Base-by-base conservation (phyloP, 1,140 invertebrate species). In the Tetramorium alpestre region DNA sequence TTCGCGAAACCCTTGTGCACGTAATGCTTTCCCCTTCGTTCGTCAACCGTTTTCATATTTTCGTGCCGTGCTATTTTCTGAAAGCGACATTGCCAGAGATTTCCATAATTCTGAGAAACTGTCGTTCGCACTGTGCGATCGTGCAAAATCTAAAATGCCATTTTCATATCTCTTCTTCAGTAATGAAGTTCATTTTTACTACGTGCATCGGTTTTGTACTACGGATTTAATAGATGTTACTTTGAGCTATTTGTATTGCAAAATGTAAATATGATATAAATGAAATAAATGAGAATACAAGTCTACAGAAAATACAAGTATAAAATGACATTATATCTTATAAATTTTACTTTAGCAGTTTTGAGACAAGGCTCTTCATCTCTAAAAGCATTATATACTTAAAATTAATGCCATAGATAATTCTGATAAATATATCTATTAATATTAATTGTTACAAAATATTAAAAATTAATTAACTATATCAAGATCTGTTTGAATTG, bases 31-130 rank as follows among this genome's bases (percentile, higher is more conserved):
- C 86, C 88, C 54, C 89, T 88, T 62, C 89, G 64, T 81, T 77
- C 82, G 67, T 73, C 85, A 88, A 87, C 70, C 89, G 75, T 86
- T 88, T 81, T 87, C 88, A 75, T 78, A 85, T 87, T 91, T 90
- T 87, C 87, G 82, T 87, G 85, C 84, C 69, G 72, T 80, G 78
- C 82, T 82, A 88, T 86, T 91, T 87, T 90, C 87, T 81, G 84
- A 81, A 77, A 78, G 80, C 87, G 88, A 87, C 75, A 85, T 85
- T 75, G 80, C 85, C 80, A 77, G 88, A 90, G 89, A 90, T 90
- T 90, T 89, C 47, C 67, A 78, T 84, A 90, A 80, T 86, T 80
- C 76, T 80, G 64, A 80, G 76, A 81, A 80, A 86, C 75, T 84
- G 80, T 84, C 80, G 80, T 73, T 75, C 69, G 80, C 80, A 60